Conservation (phyloP, 2,888 invertebrate genomes). For the Globia sparganii region DNA sequence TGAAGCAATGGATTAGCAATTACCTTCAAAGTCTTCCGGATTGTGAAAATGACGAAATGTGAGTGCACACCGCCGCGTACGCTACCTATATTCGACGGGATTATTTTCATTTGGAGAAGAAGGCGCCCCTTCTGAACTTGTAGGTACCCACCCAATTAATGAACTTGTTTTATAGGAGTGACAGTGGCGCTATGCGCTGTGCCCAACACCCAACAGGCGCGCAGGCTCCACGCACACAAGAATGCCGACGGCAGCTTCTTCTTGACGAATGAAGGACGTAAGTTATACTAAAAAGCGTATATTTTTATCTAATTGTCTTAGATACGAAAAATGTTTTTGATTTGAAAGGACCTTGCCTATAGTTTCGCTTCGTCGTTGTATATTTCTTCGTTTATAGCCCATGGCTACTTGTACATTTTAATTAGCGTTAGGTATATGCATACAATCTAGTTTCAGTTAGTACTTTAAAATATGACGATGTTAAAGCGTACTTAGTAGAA, state of each 20-base stretch:
- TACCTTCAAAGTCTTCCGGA: not conserved
- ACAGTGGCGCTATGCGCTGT: conserved; percentile 78
- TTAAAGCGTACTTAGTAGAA: not conserved
- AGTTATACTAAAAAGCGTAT: conserved; percentile 31
- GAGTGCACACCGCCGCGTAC: not conserved
- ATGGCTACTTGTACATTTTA: not conserved
- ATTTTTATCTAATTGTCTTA: too few species aligned
- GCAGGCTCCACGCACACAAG: conserved; percentile 75
- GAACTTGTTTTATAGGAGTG: conserved; percentile 71
- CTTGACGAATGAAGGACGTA: conserved; percentile 72
- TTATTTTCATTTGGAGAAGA: not conserved
- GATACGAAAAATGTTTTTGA: not conserved
- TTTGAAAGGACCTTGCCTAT: not conserved
- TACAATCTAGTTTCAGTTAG: not conserved
- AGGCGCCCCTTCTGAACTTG: not conserved
- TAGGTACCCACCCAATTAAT: not conserved
- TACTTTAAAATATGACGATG: not conserved
- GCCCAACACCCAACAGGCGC: conserved; percentile 67
- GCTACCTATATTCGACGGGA: not conserved
- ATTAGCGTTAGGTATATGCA: not conserved
- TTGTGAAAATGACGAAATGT: not conserved
- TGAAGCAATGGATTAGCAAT: not conserved
- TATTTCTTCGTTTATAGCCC: not conserved
- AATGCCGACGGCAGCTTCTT: conserved; percentile 75
- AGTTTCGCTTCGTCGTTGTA: not conserved